Conservation (phyloP, 1,140 invertebrate genomes). For the Ceratosolen fusciceps region DNA sequence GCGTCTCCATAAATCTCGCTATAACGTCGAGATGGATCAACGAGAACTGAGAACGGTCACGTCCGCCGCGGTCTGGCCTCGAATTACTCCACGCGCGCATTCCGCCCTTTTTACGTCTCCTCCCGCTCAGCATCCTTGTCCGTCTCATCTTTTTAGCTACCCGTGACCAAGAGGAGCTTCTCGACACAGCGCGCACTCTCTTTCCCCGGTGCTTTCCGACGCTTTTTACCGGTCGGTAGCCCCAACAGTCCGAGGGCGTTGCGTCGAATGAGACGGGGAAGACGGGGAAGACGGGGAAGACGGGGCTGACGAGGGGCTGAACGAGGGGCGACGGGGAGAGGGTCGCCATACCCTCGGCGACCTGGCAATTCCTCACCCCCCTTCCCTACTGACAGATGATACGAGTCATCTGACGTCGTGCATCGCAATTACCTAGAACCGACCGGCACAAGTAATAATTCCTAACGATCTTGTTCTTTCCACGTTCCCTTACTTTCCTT, state of each 20-base stretch:
- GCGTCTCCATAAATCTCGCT: slow-evolving; percentile 71
- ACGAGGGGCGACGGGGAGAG: too few species aligned
- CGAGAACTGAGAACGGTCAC: slow-evolving; percentile 61
- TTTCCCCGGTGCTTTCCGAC: background rate
- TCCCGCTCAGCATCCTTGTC: background rate
- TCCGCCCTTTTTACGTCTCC: slow-evolving; percentile 4
- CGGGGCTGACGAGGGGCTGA: too few species aligned
- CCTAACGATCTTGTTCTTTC: too few species aligned
- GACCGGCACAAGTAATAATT: too few species aligned
- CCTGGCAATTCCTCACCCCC: slow-evolving; percentile 49
- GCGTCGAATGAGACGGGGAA: slow-evolving; percentile 27
- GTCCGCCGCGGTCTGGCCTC: slow-evolving; percentile 52
- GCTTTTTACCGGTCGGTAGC: too few species aligned
- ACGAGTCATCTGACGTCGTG: background rate
- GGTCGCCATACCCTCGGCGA: slow-evolving; percentile 49
- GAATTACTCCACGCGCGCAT: slow-evolving; percentile 26
- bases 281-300: slow-evolving; percentile 39
- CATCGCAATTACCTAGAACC: slow-evolving; percentile 28
- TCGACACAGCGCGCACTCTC: too few species aligned
- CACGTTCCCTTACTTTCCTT: too few species aligned
- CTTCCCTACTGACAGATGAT: slow-evolving; percentile 42
- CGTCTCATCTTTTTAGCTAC: background rate
- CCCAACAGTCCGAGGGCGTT: background rate
- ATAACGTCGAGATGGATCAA: slow-evolving; percentile 70
- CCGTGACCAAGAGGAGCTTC: too few species aligned